Conservation (phyloP, 2,797 vertebrate genomes). For the Myripristis jacobus region DNA sequence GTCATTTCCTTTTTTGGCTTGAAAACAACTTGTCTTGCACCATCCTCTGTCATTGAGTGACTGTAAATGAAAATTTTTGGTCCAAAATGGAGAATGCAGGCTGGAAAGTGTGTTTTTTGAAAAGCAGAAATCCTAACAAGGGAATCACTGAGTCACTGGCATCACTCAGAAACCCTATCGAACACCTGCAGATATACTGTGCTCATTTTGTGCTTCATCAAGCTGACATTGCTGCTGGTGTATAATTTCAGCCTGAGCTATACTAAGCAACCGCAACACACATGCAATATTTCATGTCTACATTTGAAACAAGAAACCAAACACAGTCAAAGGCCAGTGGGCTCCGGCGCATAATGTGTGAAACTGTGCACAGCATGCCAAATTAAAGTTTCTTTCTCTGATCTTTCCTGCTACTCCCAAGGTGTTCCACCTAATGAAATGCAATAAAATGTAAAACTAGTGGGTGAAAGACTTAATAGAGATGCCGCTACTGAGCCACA, state of each 20-base stretch:
- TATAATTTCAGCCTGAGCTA: slow-evolving; percentile 38
- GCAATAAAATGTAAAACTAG: slow-evolving; percentile 30
- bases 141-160: too few relatives aligned
- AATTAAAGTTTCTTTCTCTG: slow-evolving; percentile 21
- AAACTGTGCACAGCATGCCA: slow-evolving; percentile 41
- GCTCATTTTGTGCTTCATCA: too few relatives aligned
- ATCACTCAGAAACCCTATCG: too few relatives aligned
- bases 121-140: too few relatives aligned
- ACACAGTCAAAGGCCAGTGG: slow-evolving; percentile 63
- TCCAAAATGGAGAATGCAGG: too few relatives aligned
- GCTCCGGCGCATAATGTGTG: slow-evolving; percentile 26
- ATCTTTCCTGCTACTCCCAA: slow-evolving; percentile 41
- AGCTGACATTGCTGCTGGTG: too few relatives aligned
- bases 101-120: too few relatives aligned
- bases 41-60: too few relatives aligned
- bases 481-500: background rate
- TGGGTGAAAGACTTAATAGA: slow-evolving; percentile 32
- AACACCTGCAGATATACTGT: too few relatives aligned
- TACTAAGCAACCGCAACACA: background rate
- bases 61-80: background rate
- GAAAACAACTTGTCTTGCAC: too few relatives aligned
- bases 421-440: slow-evolving; percentile 38
- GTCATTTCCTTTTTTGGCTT: too few relatives aligned
- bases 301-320: too few relatives aligned
- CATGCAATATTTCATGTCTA: slow-evolving; percentile 9